phyloP scores from a whole-genome alignment of 1,140 invertebrate species.

The Drosophila lacteicornis region DNA sequence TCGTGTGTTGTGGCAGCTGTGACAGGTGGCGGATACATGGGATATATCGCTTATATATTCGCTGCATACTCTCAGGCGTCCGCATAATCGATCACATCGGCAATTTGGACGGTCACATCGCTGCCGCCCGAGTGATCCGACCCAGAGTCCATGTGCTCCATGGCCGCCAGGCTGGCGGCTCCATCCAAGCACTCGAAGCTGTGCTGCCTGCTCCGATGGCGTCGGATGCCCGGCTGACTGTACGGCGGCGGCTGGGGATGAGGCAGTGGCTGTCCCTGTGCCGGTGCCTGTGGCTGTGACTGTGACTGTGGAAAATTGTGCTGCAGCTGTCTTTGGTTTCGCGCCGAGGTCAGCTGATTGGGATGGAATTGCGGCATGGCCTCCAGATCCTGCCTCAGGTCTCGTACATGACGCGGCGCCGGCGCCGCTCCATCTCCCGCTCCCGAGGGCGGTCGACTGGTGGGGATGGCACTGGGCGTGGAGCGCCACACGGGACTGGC shows the following conservation, averaged over 20 bases:
- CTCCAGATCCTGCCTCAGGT: constrained; percentile 68
- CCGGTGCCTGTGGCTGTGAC: background rate
- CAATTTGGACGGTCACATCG: constrained; percentile 82
- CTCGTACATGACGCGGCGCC: constrained; percentile 65
- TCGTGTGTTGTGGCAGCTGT: constrained; percentile 24
- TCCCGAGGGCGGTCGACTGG: constrained; percentile 26
- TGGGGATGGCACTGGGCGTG: constrained; percentile 50
- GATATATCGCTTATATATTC: background rate
- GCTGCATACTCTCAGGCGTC: constrained; percentile 70
- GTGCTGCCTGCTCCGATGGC: constrained; percentile 17
- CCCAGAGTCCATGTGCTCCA: constrained; percentile 74
- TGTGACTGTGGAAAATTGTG: constrained; percentile 7
- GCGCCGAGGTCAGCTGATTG: constrained; percentile 58
- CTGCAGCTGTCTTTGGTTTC: constrained; percentile 58
- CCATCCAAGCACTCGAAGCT: constrained; percentile 63
- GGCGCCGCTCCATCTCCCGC: constrained; percentile 16
- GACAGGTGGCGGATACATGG: constrained; percentile 8
- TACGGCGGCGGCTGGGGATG: constrained; percentile 17
- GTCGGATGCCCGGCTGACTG: constrained; percentile 5
- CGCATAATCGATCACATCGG: constrained; percentile 81
- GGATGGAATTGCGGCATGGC: constrained; percentile 66
- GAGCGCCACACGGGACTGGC: constrained; percentile 62
- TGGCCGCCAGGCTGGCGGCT: constrained; percentile 65
- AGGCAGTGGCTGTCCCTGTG: background rate
- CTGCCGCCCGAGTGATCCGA: constrained; percentile 85